Conservation (phyloP, 92 coral and sea anemone species). For the Pocillopora grandis region DNA sequence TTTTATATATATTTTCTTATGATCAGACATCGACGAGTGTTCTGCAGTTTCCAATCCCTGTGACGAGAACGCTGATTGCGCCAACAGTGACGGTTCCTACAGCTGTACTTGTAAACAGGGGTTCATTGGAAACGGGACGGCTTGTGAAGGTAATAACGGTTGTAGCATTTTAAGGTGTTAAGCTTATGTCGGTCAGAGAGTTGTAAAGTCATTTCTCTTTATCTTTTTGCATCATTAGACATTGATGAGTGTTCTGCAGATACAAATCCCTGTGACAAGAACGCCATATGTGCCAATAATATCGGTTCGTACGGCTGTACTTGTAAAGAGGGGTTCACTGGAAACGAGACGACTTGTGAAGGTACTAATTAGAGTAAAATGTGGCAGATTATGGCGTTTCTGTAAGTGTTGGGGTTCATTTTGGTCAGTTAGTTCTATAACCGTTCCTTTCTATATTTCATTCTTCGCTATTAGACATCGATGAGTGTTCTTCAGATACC, state of each 20-base stretch:
- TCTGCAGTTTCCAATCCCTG: slow-evolving; percentile 40
- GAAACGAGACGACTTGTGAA: slow-evolving; percentile 40
- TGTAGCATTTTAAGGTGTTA: too few species aligned
- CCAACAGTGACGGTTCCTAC: slow-evolving; percentile 69
- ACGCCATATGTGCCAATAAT: slow-evolving; percentile 42
- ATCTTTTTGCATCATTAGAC: slow-evolving; percentile 15
- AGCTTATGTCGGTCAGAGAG: too few species aligned
- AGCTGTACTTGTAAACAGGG: slow-evolving; percentile 63
- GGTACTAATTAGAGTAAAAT: slow-evolving; percentile 9
- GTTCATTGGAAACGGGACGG: slow-evolving; percentile 59
- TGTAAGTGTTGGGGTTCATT: too few species aligned
- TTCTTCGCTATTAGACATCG: too few species aligned
- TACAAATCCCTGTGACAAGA: slow-evolving; percentile 23
- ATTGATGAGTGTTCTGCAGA: slow-evolving; percentile 20
- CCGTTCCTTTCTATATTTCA: not conserved
- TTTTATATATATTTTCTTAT: not conserved
- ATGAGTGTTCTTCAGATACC: too few species aligned
- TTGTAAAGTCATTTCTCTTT: not conserved
- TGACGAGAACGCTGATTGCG: slow-evolving; percentile 52
- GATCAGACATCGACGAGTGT: slow-evolving; percentile 62
- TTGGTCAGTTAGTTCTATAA: not conserved
- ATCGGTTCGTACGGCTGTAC: slow-evolving; percentile 56
- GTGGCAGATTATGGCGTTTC: too few species aligned
- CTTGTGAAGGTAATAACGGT: slow-evolving; percentile 44
- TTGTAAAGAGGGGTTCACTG: slow-evolving; percentile 43